Base-by-base conservation (phyloP, 2,113 vertebrate species). In the Toxotes chatareus region DNA sequence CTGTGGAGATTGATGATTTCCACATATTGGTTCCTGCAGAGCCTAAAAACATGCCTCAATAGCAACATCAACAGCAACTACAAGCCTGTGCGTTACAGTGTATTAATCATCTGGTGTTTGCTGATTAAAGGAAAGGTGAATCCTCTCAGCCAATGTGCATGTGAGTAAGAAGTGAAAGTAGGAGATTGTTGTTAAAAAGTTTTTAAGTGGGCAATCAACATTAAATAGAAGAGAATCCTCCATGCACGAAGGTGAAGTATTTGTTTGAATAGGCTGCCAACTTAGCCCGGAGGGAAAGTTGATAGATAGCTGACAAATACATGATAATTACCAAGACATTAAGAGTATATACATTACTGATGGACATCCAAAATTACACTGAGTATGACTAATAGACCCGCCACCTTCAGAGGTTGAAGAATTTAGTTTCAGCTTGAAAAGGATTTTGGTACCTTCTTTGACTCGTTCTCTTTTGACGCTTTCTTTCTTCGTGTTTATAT, bases 341-440 rank as follows among this genome's bases (percentile, higher is more conserved):
- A 64, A 64, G 53, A 42, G 47, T 27, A 51, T 53, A 55, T 59
- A 21, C 7, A 17, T n/a, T 53, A 66, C 59, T 80, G 79, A 86
- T 60, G 47, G 79, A 65, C 67, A 76, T 53, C 46, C 34, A 61
- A 64, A 53, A 80, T 61, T 56, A 21, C 40, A 34, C 2, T 1
- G 19, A 46, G 27, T 44, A 38, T 49, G 74, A 73, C 57, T 71
- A 44, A 83, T 55, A 51, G 23, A 60, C 36, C 34, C 27, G 23
- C 38, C 42, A 60, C 42, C 31, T 34, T 62, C 13, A 27, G 27
- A 79, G 78, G 79, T 67, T 19, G 78, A 67, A 78, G 46, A 63
- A 76, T 86, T 76, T 17, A 51, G 75, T 87, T 90, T 32, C 73
- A 80, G 5, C 57, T 67, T 85, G 27, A 85, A 84, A 81, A 77